Base-by-base conservation (phyloP, 1,140 invertebrate genomes). In the Cheumatopsyche charites region DNA sequence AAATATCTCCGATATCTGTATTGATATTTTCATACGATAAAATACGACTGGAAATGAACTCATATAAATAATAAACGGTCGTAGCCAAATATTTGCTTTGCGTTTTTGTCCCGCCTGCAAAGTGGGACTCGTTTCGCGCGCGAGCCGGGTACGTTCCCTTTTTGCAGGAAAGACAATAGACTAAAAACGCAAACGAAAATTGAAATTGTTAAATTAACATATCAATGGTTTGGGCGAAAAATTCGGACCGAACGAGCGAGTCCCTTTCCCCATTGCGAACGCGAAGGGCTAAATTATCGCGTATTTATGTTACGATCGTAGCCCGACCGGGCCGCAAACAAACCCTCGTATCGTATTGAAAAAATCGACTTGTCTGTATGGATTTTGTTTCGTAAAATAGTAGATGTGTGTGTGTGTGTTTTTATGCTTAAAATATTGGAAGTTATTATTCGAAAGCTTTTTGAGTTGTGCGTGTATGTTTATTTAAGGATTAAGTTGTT, bases 121-220 rank as follows among this genome's bases (percentile, higher is more conserved):
- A 36, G 9, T 4, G 29, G 29, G 29, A 36, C 29, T 3, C 29
- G 29, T 3, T 9, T 9, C 29, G 29, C 29, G 3, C 43, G 43
- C 43, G 21, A 23, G 17, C n/a, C n/a, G 55, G 55, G 13, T 25
- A 47, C 23, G 12, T 58, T 58, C 13, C 55, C 55, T 25, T 17
- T 26, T 25, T 36, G 3, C 23, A 9, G 43, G n/a, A n/a, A 65
- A 61, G 62, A 62, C 70, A 52, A 55, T 67, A 21, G 62, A 41
- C 36, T 19, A 45, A 25, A 62, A 26, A n/a, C 2, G 43, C 47
- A 49, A 47, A 36, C 36, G 52, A 70, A 74, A 74, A 74, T 74
- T 74, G 73, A 71, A 74, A 74, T 74, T 62, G 73, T 65, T 49
- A 52, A 36, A 74, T 74, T 74, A 74, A 70, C 73, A 74, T 74